Conservation (phyloP, 1,140 invertebrate species). For the Nautilus pompilius region DNA sequence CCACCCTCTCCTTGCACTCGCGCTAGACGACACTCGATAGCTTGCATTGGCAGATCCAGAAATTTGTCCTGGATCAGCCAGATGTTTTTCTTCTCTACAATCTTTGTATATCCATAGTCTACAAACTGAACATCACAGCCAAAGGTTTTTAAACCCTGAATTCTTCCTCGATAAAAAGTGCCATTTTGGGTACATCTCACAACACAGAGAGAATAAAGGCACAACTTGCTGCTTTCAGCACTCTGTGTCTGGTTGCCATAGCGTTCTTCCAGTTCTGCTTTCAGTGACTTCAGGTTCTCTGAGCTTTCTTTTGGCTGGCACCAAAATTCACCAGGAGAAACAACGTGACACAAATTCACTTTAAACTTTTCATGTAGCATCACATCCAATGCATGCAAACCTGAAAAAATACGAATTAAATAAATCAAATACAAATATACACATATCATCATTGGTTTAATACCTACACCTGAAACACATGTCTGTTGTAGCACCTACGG, state of each 20-base stretch:
- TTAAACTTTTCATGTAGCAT: neutral
- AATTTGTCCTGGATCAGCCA: constrained; percentile 31
- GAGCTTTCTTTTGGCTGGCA: constrained; percentile 53
- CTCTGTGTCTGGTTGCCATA: constrained; percentile 10
- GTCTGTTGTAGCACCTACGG: too few species aligned
- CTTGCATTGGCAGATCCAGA: constrained; percentile 55
- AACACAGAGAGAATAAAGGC: constrained; percentile 60
- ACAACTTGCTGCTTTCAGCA: neutral
- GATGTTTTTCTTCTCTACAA: constrained; percentile 17
- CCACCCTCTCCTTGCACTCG: constrained; percentile 4
- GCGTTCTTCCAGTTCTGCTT: constrained; percentile 48
- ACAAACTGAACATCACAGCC: constrained; percentile 75
- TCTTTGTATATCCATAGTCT: constrained; percentile 62
- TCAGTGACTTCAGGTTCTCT: constrained; percentile 49
- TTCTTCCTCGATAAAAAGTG: constrained; percentile 74
- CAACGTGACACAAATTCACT: constrained; percentile 40
- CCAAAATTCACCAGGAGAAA: constrained; percentile 56
- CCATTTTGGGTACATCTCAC: constrained; percentile 70
- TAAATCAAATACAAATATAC: too few species aligned
- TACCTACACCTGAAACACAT: too few species aligned
- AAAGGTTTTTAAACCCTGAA: constrained; percentile 57
- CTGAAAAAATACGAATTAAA: neutral
- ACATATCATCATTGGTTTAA: too few species aligned
- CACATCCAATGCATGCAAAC: neutral
- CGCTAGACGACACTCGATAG: constrained; percentile 31